phyloP scores from a whole-genome alignment of 2,113 vertebrate species.

The Gila orcuttii region DNA sequence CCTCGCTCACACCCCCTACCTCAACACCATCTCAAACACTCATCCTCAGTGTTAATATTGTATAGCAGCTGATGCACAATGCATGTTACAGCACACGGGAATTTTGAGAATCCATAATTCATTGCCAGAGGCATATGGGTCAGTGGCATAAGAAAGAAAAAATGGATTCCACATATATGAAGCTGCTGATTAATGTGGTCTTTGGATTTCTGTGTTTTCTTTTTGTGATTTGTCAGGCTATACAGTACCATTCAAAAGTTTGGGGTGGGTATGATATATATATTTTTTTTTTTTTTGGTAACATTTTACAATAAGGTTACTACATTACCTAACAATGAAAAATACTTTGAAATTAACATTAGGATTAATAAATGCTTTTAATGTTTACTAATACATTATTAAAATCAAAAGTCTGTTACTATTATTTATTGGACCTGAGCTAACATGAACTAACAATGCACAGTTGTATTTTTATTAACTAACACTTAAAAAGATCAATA shows the following conservation, averaged over 20 bases:
- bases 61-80: conserved; percentile 63
- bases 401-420: background rate
- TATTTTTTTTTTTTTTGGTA: background rate
- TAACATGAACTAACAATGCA: background rate
- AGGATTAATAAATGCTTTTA: background rate
- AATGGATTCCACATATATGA: background rate
- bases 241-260: background rate
- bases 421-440: background rate
- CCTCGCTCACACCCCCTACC: background rate
- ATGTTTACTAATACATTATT: background rate
- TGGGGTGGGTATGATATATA: background rate
- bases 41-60: conserved; percentile 65
- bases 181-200: background rate
- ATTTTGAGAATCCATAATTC: conserved; percentile 68
- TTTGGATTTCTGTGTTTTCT: background rate
- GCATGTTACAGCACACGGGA: conserved; percentile 53
- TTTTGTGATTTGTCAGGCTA: background rate
- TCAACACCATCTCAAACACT: conserved; percentile 27
- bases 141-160: background rate
- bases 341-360: background rate
- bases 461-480: background rate
- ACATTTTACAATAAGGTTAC: background rate
- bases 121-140: conserved; percentile 41
- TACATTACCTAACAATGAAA: background rate
- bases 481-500: background rate